Evolutionary conservation across 2,797 vertebrate species (phyloP), one percentile per base, ranked within the genome.

Genomic region (Hippocampus kuda): DNA sequence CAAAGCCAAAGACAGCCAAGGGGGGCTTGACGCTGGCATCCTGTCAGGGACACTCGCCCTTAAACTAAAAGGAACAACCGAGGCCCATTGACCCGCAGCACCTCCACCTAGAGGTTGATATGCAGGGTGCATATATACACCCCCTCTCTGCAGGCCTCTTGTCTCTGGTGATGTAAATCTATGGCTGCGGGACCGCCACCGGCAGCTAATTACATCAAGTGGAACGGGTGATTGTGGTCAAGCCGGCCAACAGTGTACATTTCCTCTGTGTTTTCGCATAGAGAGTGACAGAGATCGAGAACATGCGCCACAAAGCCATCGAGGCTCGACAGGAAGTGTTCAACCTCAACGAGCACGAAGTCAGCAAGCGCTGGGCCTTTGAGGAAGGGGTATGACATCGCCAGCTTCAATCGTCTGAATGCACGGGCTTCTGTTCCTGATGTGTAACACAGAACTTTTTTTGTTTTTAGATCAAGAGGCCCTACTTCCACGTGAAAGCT

Each of bases 401-500:
- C 34, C 34, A 1, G 34, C 7, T 38, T 38, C 34, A 38, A 38
- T 38, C 34, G 1, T 38, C 34, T 38, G 34, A 38, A 38, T 38
- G 34, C 34, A 34, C 34, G 34, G 5, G 34, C 34, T 8, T 30
- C 5, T 59, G 26, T 59, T 59, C 22, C 38, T 38, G 20, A 42
- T 22, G 4, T 64, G 24, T 6, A 65, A 65, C 46, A 26, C 26
- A 1, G 34, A 38, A 38, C 34, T 38, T 38, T 38, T 38, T 7
- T 7, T 27, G 59, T 1, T 83, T 90, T 65, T 74, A 99, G 97
- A 97, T 99, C 71, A 99, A 98, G 87, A 92, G 97, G 68, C 97
- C 97, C 60, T 99, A 99, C 90, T 99, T 99, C 89, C 97, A 99
- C 0, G 97, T 99, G 76, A 99, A 99, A 88, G 92, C 97, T 79